Conservation (phyloP, 2,113 vertebrate species). For the Formicarius rufipectus region DNA sequence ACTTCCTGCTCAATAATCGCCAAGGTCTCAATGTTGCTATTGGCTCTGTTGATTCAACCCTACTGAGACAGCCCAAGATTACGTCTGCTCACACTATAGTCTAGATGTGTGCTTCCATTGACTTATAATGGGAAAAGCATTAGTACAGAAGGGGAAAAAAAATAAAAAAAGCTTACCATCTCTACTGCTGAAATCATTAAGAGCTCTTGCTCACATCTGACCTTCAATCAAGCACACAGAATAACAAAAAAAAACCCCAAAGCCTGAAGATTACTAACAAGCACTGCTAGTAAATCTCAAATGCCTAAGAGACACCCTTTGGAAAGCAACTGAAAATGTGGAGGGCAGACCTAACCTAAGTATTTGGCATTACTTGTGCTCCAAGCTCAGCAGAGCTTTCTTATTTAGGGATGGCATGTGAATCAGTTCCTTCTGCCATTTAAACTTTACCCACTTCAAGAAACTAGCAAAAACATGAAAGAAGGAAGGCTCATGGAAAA, state of each 20-base stretch:
- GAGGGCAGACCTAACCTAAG: background rate
- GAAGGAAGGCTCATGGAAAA: background rate
- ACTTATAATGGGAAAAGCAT: background rate
- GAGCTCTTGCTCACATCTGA: background rate
- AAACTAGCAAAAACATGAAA: background rate
- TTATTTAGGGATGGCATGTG: background rate
- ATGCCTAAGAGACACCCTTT: background rate
- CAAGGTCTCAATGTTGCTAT: background rate
- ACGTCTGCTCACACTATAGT: background rate
- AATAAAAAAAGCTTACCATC: background rate
- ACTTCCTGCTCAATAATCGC: background rate
- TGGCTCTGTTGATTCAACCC: background rate
- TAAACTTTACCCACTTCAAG: background rate
- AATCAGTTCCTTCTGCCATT: background rate
- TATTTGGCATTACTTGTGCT: background rate
- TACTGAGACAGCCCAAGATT: background rate
- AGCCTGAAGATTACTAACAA: background rate
- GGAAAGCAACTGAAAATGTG: background rate
- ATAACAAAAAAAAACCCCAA: background rate
- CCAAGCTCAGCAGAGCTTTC: background rate
- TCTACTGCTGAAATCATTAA: background rate
- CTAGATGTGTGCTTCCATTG: rapidly evolving
- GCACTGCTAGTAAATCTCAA: background rate
- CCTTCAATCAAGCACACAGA: background rate
- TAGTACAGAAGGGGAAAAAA: background rate